Evolutionary conservation across 1,140 invertebrate genomes (phyloP).

Genomic region (Platorchestia sp.): DNA sequence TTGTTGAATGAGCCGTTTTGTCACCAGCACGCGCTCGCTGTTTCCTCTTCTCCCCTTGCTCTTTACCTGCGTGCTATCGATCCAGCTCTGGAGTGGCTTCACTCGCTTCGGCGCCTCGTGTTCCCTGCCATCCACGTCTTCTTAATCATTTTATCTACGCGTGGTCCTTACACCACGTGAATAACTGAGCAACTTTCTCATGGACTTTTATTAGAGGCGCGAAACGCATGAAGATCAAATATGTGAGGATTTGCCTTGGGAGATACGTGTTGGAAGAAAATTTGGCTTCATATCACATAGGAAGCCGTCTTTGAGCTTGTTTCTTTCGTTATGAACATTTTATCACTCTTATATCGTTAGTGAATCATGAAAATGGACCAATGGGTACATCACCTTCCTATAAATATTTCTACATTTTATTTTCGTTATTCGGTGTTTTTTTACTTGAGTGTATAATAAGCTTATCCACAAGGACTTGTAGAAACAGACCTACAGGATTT

Average conservation of each 20-base stretch:
- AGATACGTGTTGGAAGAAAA: neutral
- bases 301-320: neutral
- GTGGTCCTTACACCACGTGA: neutral
- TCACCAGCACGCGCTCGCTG: neutral
- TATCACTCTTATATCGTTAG: too few species aligned
- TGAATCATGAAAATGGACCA: neutral
- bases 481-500: neutral
- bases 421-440: neutral
- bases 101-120: neutral
- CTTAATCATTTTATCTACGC: neutral
- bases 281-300: neutral
- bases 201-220: neutral
- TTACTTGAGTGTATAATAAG: neutral
- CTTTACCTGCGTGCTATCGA: conserved; percentile 41
- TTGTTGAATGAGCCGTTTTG: conserved; percentile 24
- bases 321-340: too few species aligned
- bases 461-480: neutral
- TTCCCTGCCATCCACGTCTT: neutral
- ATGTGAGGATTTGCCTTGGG: neutral
- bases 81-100: conserved; percentile 13
- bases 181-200: neutral
- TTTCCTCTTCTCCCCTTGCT: neutral
- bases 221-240: neutral
- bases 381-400: neutral
- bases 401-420: neutral